Evolutionary conservation across 2,113 vertebrate species (phyloP).

Genomic region (Amphiprion ocellaris): DNA sequence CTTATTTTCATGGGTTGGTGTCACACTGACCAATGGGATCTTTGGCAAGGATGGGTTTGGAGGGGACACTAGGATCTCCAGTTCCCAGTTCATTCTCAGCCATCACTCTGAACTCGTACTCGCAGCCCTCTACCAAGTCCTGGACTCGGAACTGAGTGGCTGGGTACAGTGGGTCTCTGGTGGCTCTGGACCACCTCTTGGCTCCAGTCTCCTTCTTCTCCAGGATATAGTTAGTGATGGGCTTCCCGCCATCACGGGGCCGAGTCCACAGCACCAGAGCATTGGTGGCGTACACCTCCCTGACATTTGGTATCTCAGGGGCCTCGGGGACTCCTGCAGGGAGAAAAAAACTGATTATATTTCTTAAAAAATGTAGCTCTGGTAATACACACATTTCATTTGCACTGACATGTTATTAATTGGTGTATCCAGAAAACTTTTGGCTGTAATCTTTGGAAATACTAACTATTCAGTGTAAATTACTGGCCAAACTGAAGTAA

Average conservation of each 20-base stretch:
- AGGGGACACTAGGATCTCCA: conserved; percentile 95
- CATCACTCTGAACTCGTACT: conserved; percentile 97
- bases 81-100: conserved; percentile 97
- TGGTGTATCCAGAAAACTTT: too few relatives aligned
- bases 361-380: too few relatives aligned
- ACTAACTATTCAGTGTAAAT: too few relatives aligned
- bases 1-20: neutral
- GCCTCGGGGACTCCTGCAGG: conserved; percentile 94
- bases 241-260: conserved; percentile 96
- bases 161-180: conserved; percentile 93
- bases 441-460: too few relatives aligned
- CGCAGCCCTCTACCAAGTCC: conserved; percentile 93
- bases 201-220: conserved; percentile 96
- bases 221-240: conserved; percentile 95
- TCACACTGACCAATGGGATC: conserved; percentile 92
- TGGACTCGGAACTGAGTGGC: conserved; percentile 92
- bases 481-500: too few relatives aligned
- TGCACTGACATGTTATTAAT: too few relatives aligned
- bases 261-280: conserved; percentile 94
- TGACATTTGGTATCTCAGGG: conserved; percentile 92
- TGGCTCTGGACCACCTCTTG: conserved; percentile 92
- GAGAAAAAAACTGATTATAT: too few relatives aligned
- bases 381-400: too few relatives aligned
- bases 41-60: conserved; percentile 94
- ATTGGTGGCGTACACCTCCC: conserved; percentile 92